A percentile compares a stretch with the other conserved stretches of the same genome.
phyloP scores from a whole-genome alignment of 1,140 invertebrate genomes.

The Idris sp. region DNA sequence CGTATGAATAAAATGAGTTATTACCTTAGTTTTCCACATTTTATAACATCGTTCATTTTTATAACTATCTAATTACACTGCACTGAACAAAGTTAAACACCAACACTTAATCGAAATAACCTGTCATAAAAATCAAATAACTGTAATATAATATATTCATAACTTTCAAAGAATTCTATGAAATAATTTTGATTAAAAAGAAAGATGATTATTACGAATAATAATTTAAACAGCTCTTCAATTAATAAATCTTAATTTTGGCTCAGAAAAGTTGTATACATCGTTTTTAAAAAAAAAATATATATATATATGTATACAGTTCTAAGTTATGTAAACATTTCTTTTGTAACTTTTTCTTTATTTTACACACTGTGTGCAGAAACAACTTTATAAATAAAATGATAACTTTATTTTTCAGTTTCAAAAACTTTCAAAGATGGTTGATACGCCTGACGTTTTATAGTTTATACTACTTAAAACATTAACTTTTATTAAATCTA shows the following conservation, averaged over 20 bases:
- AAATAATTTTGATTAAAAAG: no score
- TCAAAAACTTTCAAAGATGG: conserved; percentile 5
- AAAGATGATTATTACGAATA: no score
- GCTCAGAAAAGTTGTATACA: no score
- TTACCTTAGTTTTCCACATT: not conserved
- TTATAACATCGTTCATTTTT: not conserved
- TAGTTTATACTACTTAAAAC: conserved; percentile 7
- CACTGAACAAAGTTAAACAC: not conserved
- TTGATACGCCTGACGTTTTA: conserved; percentile 2
- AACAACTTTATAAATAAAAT: conserved; percentile 17
- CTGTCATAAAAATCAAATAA: not conserved
- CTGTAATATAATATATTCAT: no score
- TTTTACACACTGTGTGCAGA: not conserved
- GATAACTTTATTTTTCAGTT: conserved; percentile 19
- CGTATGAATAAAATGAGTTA: not conserved
- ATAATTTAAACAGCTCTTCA: no score
- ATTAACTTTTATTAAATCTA: not conserved
- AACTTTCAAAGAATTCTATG: no score
- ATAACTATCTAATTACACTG: conserved; percentile 1
- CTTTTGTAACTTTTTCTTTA: conserved; percentile 9
- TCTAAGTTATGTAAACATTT: not conserved
- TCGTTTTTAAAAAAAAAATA: no score
- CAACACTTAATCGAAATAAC: conserved; percentile 2
- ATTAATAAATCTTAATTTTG: no score
- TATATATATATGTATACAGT: not conserved